phyloP scores from a whole-genome alignment of 2,113 vertebrate genomes.

The Gnathonemus longibarbis region DNA sequence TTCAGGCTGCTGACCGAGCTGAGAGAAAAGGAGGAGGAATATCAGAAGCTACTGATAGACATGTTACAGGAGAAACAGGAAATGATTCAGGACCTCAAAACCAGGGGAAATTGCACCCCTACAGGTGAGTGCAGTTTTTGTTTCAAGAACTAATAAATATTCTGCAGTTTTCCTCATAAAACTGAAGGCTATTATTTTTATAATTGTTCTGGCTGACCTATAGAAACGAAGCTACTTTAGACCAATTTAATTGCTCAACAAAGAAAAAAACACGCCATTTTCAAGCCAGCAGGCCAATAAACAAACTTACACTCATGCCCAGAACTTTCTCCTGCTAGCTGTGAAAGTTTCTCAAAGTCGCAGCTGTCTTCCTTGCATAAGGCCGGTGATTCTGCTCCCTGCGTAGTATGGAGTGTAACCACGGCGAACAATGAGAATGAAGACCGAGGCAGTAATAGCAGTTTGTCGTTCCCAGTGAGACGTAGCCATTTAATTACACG shows the following conservation, averaged over 20 bases:
- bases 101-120: slow-evolving; percentile 19
- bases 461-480: background rate
- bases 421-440: background rate
- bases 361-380: background rate
- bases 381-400: background rate
- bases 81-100: slow-evolving; percentile 38
- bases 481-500: background rate
- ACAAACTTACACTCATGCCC: background rate
- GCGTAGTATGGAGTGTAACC: background rate
- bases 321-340: background rate
- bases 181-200: background rate
- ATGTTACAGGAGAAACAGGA: slow-evolving; percentile 43
- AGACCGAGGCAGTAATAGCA: background rate
- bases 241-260: background rate
- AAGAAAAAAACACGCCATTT: background rate
- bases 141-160: background rate
- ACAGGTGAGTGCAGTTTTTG: slow-evolving; percentile 34
- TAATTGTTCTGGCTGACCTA: background rate
- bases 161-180: background rate
- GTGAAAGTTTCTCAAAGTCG: background rate
- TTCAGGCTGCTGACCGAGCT: slow-evolving; percentile 69
- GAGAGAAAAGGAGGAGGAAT: slow-evolving; percentile 70
- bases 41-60: slow-evolving; percentile 60
- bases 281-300: background rate
- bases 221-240: background rate